Evolutionary conservation across 92 coral and sea anemone species (phyloP), one percentile per base, ranked within the genome.

Genomic region (Diadumene lineata): DNA sequence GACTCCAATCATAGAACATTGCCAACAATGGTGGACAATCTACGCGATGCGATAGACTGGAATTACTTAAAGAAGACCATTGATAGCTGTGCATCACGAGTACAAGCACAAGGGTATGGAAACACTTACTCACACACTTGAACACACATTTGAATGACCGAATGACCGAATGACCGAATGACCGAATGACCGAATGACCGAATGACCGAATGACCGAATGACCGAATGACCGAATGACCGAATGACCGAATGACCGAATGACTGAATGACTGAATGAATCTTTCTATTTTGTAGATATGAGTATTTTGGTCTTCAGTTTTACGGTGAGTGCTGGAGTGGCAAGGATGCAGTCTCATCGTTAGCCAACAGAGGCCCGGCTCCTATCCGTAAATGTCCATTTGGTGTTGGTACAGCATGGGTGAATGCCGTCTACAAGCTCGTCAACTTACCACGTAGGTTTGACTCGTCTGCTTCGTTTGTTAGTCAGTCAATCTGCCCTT

Each of bases 321-420:
- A 74, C 72, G 86, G 86, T 60, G 86, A 82, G 50, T 82, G 86
- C 58, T 82, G 86, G 86, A 74, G 81, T 30, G 86, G 81, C 0
- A 58, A 43, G 66, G 31, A 31, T 31, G 77, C 77, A 19, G 66
- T 25, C 53, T 31, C 66, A 24, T 29, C 77, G 10, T 72, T 72
- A 18, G 66, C 66, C n/a, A 72, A 33, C 16, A 46, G 0, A 60
- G 79, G 79, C 21, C 69, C 79, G 21, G 79, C 79, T 1, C 50
- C 28, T 30, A 33, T 18, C 43, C n/a, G 6, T 23, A 43, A 29
- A 33, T 74, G 79, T 50, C 23, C 27, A 61, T 8, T 32, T 43
- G 79, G 70, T 19, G 79, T 74, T 25, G 79, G 79, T 1, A 61
- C 69, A 26, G 43, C 56, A 2, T 74, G 79, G 79, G 79, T 64